Evolutionary conservation across 2,113 vertebrate genomes (phyloP), one percentile per base, ranked within the genome.

Genomic region (Circaetus gallicus): DNA sequence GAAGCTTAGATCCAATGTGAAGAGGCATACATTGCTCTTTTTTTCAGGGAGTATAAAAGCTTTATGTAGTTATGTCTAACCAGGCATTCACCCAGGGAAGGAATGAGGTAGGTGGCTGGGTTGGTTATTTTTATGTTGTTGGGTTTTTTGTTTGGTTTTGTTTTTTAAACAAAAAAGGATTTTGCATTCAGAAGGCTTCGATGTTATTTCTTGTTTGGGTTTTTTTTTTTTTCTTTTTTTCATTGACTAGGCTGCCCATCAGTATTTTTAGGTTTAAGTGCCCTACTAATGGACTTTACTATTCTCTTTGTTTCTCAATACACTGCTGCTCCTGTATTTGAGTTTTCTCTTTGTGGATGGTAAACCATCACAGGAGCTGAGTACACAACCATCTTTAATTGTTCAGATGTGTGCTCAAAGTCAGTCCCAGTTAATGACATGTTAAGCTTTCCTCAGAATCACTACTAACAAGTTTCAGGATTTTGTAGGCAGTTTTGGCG

Each of bases 191-290:
- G 26, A 78, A 76, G 18, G 6, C 8, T 89, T 36, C 66, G 50
- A 20, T 49, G 7, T 53, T 66, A 9, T 22, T 42, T 32, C 56
- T 36, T n/a, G 2, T 62, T 83, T 20, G 1, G 3, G 0, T 1
- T 3, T 62, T 43, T 16, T 14, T 14, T 25, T 65, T 7, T 24
- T 22, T 12, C 7, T 13, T 50, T 67, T 79, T 82, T 10, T 32
- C 7, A 73, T 34, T 86, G 15, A 9, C 6, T 11, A 19, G 32
- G 4, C 34, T 84, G 24, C 10, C 18, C 3, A 9, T 42, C 10
- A 15, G 10, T 40, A 55, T n/a, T 47, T 61, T 59, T n/a, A 63
- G 11, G 1, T 45, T 79, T 45, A 66, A 74, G 45, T 70, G 24
- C 19, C 11, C 32, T 55, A 6, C 14, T 53, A n/a, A 42, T 29